phyloP scores from a whole-genome alignment of 2,888 invertebrate species.

The Drosophila tanythrix region DNA sequence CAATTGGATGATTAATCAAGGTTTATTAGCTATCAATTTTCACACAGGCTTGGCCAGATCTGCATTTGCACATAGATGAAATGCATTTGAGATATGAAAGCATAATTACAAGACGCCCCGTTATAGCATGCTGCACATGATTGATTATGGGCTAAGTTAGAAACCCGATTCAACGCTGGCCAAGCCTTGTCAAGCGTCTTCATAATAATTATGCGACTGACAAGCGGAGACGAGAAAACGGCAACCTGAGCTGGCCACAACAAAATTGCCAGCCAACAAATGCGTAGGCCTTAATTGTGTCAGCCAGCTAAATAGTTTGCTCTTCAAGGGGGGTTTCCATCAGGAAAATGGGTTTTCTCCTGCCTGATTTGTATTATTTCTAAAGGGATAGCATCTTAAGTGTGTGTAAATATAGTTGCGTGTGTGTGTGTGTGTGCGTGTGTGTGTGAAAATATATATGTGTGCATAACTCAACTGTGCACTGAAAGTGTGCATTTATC shows the following conservation, averaged over 20 bases:
- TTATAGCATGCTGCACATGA: conserved; percentile 56
- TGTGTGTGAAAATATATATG: conserved; percentile 6
- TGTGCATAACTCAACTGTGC: conserved; percentile 26
- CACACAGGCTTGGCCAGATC: conserved; percentile 35
- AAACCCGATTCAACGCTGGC: conserved; percentile 57
- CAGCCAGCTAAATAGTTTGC: conserved; percentile 41
- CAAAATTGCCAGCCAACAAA: conserved; percentile 13
- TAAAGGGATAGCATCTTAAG: conserved; percentile 40
- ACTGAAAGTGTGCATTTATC: conserved; percentile 64
- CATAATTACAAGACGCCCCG: conserved; percentile 60
- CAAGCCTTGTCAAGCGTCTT: conserved; percentile 10
- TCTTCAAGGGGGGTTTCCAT: not conserved
- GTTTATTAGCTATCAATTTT: conserved; percentile 71
- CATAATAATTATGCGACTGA: conserved; percentile 46
- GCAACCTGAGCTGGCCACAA: conserved; percentile 47
- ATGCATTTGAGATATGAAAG: conserved; percentile 64
- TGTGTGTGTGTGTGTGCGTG: not conserved
- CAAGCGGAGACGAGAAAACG: conserved; percentile 3
- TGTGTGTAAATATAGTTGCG: conserved; percentile 9
- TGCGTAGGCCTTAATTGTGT: conserved; percentile 71
- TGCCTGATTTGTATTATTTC: conserved; percentile 36
- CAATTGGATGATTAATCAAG: conserved; percentile 73
- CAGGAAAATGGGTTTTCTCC: conserved; percentile 30
- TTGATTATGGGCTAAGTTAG: conserved; percentile 69
- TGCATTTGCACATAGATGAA: conserved; percentile 69